Percentiles rank a stretch among this genome's conserved stretches.
Evolutionary conservation across 1,140 invertebrate genomes (phyloP).

Genomic region (Hyles euphorbiae): DNA sequence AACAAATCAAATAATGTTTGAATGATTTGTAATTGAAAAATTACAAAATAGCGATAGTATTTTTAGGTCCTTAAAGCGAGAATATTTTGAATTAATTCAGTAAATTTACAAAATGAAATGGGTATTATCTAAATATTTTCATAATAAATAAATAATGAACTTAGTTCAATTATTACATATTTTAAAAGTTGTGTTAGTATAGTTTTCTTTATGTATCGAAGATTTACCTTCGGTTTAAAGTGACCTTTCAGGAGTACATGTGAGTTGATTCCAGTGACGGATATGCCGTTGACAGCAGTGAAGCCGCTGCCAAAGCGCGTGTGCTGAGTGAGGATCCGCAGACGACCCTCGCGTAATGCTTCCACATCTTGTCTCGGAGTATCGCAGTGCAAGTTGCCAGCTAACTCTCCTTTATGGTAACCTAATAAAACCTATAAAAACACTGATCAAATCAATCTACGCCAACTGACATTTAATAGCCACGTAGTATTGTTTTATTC

Average conservation of each 20-base stretch:
- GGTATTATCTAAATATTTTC: too few relatives aligned
- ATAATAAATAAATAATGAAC: too few relatives aligned
- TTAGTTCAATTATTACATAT: too few relatives aligned
- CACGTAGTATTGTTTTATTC: conserved; percentile 3
- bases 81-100: too few relatives aligned
- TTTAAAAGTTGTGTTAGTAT: too few relatives aligned
- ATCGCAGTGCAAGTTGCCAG: conserved; percentile 33
- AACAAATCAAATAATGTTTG: conserved; percentile 16
- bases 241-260: conserved; percentile 33
- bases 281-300: conserved; percentile 33
- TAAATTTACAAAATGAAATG: too few relatives aligned
- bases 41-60: too few relatives aligned
- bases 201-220: background rate
- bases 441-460: conserved; percentile 29
- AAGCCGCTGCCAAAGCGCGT: conserved; percentile 18
- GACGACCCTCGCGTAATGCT: conserved; percentile 28
- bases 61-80: too few relatives aligned
- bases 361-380: conserved; percentile 27
- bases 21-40: too few relatives aligned
- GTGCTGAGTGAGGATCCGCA: conserved; percentile 29
- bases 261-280: conserved; percentile 31
- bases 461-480: too few relatives aligned
- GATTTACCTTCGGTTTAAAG: conserved; percentile 35
- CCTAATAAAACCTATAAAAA: conserved; percentile 39
- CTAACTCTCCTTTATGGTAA: conserved; percentile 32